These are phyloP conservation scores for Takifugu bimaculatus DNA, from an alignment of 2,113 vertebrate species.

Conservation along the genomic window DNA sequence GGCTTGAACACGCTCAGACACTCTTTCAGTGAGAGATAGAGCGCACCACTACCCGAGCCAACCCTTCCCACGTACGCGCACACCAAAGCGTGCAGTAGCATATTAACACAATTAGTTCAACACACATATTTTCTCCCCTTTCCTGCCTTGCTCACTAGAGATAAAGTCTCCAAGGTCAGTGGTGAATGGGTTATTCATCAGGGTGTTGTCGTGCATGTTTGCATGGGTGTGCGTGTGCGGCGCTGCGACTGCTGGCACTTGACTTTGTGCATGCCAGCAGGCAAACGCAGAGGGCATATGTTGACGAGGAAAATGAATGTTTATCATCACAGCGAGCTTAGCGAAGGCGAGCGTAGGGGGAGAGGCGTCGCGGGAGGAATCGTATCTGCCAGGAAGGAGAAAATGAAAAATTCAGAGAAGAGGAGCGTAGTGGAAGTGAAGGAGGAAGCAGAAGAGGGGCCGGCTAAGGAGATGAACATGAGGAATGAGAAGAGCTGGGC, in stretches of 20 bases:
- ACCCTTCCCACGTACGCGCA: constrained; percentile 27
- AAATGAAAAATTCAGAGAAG: constrained; percentile 26
- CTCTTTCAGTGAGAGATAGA: constrained; percentile 6
- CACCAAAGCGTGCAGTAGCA: constrained; percentile 40
- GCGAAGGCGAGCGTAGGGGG: constrained; percentile 40
- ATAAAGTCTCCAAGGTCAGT: constrained; percentile 68
- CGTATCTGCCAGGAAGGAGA: constrained; percentile 30
- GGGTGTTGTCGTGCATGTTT: constrained; percentile 18
- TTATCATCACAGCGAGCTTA: constrained; percentile 59
- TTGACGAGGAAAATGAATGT: constrained; percentile 70
- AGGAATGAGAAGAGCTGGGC: background rate
- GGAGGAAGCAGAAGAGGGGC: background rate
- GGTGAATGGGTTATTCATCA: constrained; percentile 65
- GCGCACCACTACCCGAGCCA: constrained; percentile 45
- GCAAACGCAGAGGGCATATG: constrained; percentile 63
- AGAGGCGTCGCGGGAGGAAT: constrained; percentile 24
- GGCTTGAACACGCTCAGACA: constrained; percentile 46
- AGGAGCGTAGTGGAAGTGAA: background rate
- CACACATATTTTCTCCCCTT: constrained; percentile 34
- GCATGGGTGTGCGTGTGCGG: constrained; percentile 15
- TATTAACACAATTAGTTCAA: constrained; percentile 57
- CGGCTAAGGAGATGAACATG: background rate
- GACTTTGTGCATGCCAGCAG: constrained; percentile 57
- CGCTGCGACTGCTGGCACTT: constrained; percentile 18
- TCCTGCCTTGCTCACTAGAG: constrained; percentile 29